Evolutionary conservation across 2,888 invertebrate species (phyloP).

Genomic region (Molanna angustata): DNA sequence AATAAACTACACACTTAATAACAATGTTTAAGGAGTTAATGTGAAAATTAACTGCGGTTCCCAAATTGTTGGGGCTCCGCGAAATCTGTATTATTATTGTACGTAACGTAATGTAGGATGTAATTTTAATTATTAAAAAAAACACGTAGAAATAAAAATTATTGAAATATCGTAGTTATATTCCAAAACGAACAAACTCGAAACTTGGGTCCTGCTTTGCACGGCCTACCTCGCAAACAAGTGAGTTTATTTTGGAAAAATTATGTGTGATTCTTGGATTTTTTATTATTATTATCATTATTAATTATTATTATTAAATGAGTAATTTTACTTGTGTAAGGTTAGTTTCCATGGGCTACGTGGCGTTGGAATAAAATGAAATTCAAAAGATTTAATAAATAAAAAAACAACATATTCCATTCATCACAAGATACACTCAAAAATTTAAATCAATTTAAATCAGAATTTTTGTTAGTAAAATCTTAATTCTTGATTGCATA

Average conservation of each 20-base stretch:
- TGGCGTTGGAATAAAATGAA: conserved; percentile 10
- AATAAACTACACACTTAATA: conserved; percentile 30
- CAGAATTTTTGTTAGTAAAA: too few relatives aligned
- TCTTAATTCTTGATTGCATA: too few relatives aligned
- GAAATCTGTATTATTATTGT: conserved; percentile 33
- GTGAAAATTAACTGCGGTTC: conserved; percentile 25
- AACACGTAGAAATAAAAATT: conserved; percentile 41
- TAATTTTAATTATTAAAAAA: conserved; percentile 32
- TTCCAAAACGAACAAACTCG: conserved; percentile 61
- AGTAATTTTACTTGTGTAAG: conserved; percentile 26
- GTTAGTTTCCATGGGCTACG: conserved; percentile 16
- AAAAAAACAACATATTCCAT: too few relatives aligned
- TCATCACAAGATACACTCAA: too few relatives aligned
- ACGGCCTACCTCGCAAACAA: conserved; percentile 70
- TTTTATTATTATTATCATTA: conserved; percentile 36
- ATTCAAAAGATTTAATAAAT: too few relatives aligned
- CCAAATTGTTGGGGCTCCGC: conserved; percentile 6
- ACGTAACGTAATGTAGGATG: conserved; percentile 31
- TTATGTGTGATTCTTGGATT: conserved; percentile 72
- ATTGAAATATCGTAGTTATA: conserved; percentile 55
- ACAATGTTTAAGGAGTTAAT: conserved; percentile 32
- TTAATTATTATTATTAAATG: conserved; percentile 30
- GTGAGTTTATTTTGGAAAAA: conserved; percentile 75
- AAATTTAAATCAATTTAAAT: too few relatives aligned
- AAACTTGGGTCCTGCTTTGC: conserved; percentile 58